Percentiles rank a stretch among this genome's conserved stretches.
Evolutionary conservation across 2,888 invertebrate genomes (phyloP).

Genomic region (Patella depressa): DNA sequence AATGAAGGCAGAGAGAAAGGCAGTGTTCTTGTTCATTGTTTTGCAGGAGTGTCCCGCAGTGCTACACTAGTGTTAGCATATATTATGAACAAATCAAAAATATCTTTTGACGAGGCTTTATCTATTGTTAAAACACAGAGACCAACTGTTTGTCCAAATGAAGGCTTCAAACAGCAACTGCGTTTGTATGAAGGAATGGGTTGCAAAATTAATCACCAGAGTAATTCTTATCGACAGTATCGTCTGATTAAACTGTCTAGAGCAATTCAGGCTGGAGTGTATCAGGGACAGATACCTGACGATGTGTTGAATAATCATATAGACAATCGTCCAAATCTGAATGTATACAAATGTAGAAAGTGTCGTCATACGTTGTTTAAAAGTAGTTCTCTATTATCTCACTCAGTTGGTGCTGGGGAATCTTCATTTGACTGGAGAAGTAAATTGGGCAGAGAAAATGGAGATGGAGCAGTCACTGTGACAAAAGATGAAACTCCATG

Average conservation of each 20-base stretch:
- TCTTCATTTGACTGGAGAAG: conserved; percentile 66
- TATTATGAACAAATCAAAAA: conserved; percentile 84
- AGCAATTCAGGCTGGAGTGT: conserved; percentile 44
- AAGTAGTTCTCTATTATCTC: conserved; percentile 84
- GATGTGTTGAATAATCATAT: conserved; percentile 20
- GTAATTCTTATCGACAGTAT: conserved; percentile 53
- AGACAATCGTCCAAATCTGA: conserved; percentile 28
- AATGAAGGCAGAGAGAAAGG: conserved; percentile 79
- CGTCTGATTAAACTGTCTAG: conserved; percentile 54
- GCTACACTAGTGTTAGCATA: conserved; percentile 89
- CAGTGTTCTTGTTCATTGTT: conserved; percentile 89
- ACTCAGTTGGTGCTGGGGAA: conserved; percentile 75
- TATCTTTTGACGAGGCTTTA: conserved; percentile 82
- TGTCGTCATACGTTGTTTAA: conserved; percentile 82
- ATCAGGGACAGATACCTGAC: conserved; percentile 12
- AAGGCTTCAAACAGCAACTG: conserved; percentile 64
- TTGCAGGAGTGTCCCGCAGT: conserved; percentile 91
- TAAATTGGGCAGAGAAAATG: conserved; percentile 29
- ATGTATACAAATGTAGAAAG: conserved; percentile 56
- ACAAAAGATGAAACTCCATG: conserved; percentile 72
- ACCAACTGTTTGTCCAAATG: conserved; percentile 64
- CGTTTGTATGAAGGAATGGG: conserved; percentile 66
- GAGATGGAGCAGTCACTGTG: conserved; percentile 12
- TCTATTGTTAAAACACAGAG: conserved; percentile 69
- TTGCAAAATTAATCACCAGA: conserved; percentile 46